Evolutionary conservation across 2,888 invertebrate species (phyloP), one percentile per base, ranked within the genome.

Genomic region (Metallyticus violacea): DNA sequence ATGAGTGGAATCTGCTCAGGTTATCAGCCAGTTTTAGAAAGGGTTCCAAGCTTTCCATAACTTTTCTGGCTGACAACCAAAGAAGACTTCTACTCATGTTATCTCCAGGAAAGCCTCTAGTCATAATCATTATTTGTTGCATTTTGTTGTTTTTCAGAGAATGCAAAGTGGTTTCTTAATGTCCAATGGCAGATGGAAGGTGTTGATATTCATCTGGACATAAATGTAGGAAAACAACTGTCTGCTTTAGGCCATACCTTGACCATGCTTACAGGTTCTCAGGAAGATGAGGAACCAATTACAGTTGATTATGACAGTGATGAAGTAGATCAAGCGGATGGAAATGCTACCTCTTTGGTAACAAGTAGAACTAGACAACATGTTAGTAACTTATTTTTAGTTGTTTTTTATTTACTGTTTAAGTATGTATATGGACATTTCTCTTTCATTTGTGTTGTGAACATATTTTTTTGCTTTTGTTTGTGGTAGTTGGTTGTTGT

Each of bases 161-260:
- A 99, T 92, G 99, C 99, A 3, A 99, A 99, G 91, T 99, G 99
- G 99, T 95, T 99, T 90, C 93, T 99, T 87, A 99, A 99, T 92
- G 98, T 99, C 0, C 97, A 98, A 89, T 99, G 99, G 98, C 97
- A 99, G 92, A 99, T 99, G 99, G 98, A 99, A 91, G 99, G 99
- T 84, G 98, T 99, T 7, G 99, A 99, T 90, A 98, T 99, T 89
- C 98, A 99, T 91, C 92, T 99, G 86, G 99, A 99, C 92, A 97
- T 98, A 0, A 98, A 97, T 91, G 98, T 99, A 79, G 99, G 99
- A 85, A 98, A 99, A 91, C 97, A 99, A 90, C 93, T 99, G 29
- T 98, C 98, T 0, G 97, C 98, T 0, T 93, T 99, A 77, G 98
- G 99, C 0, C 97, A 98, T 91, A 99, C 99, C 0, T 94, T 99